These are phyloP conservation scores for Furcifer pardalis DNA, from an alignment of 2,797 vertebrate species.

Conservation along the genomic window DNA sequence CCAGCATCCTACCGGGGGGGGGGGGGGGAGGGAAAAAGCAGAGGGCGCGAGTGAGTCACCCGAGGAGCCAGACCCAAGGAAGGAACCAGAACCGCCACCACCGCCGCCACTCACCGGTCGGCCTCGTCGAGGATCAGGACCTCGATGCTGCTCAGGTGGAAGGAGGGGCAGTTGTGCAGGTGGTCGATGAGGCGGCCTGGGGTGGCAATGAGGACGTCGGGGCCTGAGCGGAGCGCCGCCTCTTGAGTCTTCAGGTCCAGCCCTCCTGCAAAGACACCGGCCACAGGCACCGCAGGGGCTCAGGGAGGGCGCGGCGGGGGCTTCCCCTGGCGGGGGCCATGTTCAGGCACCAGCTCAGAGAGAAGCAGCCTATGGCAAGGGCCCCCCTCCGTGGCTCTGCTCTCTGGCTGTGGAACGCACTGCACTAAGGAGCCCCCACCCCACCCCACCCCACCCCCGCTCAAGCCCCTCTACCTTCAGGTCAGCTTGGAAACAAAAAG, in stretches of 20 bases:
- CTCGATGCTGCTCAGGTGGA: slow-evolving; percentile 90
- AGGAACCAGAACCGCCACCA: background rate
- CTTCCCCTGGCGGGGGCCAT: too few species aligned
- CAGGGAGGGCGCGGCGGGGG: background rate
- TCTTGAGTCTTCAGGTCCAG: slow-evolving; percentile 95
- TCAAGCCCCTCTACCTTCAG: background rate
- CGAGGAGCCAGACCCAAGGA: too few species aligned
- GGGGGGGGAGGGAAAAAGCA: too few species aligned
- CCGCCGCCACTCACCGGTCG: slow-evolving; percentile 81
- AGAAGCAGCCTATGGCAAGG: too few species aligned
- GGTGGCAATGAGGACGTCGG: slow-evolving; percentile 94
- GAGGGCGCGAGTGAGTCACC: too few species aligned
- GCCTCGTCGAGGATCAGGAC: slow-evolving; percentile 96
- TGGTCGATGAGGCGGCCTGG: slow-evolving; percentile 95
- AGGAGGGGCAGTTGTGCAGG: slow-evolving; percentile 95
- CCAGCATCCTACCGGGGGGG: slow-evolving; percentile 86
- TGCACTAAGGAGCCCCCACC: background rate
- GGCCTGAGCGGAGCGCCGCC: slow-evolving; percentile 87
- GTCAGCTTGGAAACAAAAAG: too few species aligned
- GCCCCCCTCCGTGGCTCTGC: too few species aligned
- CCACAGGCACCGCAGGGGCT: background rate
- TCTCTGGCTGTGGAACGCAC: too few species aligned
- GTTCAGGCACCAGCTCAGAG: too few species aligned
- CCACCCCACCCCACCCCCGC: background rate
- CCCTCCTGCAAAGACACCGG: slow-evolving; percentile 79